phyloP scores from a whole-genome alignment of 2,888 invertebrate species.

The Timandra comae region DNA sequence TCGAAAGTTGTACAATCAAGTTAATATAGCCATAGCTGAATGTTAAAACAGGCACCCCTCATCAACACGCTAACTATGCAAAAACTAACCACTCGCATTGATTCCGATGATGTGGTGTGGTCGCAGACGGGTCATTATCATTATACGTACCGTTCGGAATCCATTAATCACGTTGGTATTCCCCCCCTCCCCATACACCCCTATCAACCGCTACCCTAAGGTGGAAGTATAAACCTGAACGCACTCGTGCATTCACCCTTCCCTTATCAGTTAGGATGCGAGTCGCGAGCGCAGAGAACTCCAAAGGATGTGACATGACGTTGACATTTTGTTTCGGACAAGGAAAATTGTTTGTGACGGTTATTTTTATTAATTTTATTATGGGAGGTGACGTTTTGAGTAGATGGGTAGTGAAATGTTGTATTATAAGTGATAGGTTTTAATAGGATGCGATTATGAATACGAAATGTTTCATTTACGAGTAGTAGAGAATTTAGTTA shows the following conservation, averaged over 20 bases:
- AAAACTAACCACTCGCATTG: slow-evolving; percentile 55
- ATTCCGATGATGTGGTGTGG: slow-evolving; percentile 63
- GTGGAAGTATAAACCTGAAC: slow-evolving; percentile 47
- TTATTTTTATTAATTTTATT: too few species aligned
- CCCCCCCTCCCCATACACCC: slow-evolving; percentile 29
- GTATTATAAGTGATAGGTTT: too few species aligned
- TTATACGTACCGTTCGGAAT: slow-evolving; percentile 61
- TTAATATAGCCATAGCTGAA: too few species aligned
- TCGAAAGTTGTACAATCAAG: too few species aligned
- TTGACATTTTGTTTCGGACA: slow-evolving; percentile 32
- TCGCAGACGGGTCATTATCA: slow-evolving; percentile 67
- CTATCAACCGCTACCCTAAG: slow-evolving; percentile 38
- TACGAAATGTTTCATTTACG: too few species aligned
- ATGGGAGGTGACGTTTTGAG: too few species aligned
- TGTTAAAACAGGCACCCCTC: too few species aligned
- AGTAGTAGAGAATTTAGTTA: too few species aligned
- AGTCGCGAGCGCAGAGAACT: slow-evolving; percentile 52
- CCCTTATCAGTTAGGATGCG: slow-evolving; percentile 68
- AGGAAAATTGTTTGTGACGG: neutral
- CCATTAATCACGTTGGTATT: slow-evolving; percentile 74
- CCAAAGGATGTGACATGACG: slow-evolving; percentile 46
- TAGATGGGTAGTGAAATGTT: too few species aligned
- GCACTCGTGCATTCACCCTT: slow-evolving; percentile 72
- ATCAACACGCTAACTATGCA: slow-evolving; percentile 43
- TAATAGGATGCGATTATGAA: too few species aligned